Conservation (phyloP, 2,113 vertebrate genomes). For the Syngnathus typhle region DNA sequence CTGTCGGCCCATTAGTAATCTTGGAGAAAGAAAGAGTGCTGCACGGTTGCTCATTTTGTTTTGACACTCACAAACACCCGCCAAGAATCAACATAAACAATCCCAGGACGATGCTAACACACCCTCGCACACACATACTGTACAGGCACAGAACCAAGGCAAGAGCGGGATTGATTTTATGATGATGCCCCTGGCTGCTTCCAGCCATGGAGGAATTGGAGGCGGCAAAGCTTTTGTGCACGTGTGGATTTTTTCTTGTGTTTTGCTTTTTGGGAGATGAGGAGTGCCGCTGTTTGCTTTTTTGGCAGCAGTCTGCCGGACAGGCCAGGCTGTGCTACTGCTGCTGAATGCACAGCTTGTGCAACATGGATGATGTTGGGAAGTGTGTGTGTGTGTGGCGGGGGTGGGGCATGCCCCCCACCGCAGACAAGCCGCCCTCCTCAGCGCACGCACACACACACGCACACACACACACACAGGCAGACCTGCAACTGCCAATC, state of each 20-base stretch:
- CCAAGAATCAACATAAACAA: constrained; percentile 65
- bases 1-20: constrained; percentile 66
- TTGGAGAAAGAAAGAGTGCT: constrained; percentile 34
- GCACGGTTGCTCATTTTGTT: constrained; percentile 48
- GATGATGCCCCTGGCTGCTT: constrained; percentile 66
- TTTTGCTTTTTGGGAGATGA: constrained; percentile 44
- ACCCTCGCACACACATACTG: constrained; percentile 12
- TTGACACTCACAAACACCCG: constrained; percentile 59
- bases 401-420: constrained; percentile 59
- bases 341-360: constrained; percentile 62
- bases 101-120: constrained; percentile 46
- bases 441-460: constrained; percentile 22
- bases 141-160: constrained; percentile 28
- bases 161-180: constrained; percentile 68
- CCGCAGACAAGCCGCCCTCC: constrained; percentile 65
- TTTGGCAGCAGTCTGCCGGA: constrained; percentile 45
- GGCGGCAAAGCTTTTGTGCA: constrained; percentile 55
- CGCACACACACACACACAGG: constrained; percentile 44
- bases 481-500: constrained; percentile 75
- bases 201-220: constrained; percentile 60
- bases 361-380: constrained; percentile 47
- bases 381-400: not conserved
- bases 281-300: constrained; percentile 36
- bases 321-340: constrained; percentile 48
- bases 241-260: constrained; percentile 40